Conservation (phyloP, 1,140 invertebrate species). For the Maconellicoccus hirsutus region DNA sequence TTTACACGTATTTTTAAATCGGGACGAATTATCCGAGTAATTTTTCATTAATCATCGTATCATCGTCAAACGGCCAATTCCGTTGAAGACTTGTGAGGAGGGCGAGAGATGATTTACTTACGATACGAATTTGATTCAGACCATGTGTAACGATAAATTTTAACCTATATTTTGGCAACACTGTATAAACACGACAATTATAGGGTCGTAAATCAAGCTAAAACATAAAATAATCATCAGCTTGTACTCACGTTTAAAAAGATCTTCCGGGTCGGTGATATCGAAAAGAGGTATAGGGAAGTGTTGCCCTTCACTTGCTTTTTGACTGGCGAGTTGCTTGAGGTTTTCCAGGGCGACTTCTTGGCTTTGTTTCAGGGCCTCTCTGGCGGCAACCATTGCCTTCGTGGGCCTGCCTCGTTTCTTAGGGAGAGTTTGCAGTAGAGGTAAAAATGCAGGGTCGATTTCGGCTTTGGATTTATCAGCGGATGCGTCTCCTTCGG, state of each 20-base stretch:
- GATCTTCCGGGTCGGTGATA: not conserved
- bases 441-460: not conserved
- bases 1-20: no score
- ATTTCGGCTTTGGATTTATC: not conserved
- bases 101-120: no score
- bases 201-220: no score
- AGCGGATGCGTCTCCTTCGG: not conserved
- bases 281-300: not conserved
- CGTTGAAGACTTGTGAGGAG: no score
- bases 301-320: not conserved
- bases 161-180: no score
- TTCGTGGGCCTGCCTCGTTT: constrained; percentile 6
- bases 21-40: no score
- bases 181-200: no score
- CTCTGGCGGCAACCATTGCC: constrained; percentile 1
- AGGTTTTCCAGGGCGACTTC: not conserved
- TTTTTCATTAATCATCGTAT: no score
- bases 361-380: not conserved
- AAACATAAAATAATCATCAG: no score
- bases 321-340: not conserved
- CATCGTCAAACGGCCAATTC: no score
- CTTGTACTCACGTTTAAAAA: not conserved
- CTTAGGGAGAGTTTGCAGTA: not conserved
- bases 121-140: no score
- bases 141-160: no score